Evolutionary conservation across 1,140 invertebrate species (phyloP).

Genomic region (Zaprionus nigranus): DNA sequence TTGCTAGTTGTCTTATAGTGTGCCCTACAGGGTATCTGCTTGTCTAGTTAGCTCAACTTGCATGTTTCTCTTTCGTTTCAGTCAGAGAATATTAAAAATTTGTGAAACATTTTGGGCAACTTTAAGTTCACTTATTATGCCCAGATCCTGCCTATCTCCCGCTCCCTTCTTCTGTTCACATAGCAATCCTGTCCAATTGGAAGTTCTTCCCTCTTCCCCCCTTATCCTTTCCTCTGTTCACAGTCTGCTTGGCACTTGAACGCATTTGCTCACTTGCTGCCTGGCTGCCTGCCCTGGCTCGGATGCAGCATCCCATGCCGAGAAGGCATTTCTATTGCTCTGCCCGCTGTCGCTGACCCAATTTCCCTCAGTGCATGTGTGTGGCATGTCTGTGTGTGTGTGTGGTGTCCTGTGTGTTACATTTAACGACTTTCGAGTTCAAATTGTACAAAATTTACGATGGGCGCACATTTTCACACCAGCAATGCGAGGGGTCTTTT

Average conservation of each 20-base stretch:
- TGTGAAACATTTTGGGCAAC: conserved; percentile 20
- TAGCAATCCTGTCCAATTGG: conserved; percentile 3
- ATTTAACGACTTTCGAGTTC: conserved; percentile 82
- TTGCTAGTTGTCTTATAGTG: too few species aligned
- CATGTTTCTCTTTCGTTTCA: background rate
- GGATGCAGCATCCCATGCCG: conserved; percentile 55
- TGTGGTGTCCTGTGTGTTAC: conserved; percentile 56
- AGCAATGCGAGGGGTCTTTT: conserved; percentile 48
- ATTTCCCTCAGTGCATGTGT: conserved; percentile 56
- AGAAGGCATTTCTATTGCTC: conserved; percentile 56
- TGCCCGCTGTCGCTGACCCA: conserved; percentile 56
- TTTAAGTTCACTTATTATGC: conserved; percentile 58
- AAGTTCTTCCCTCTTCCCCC: background rate
- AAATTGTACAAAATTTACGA: conserved; percentile 82
- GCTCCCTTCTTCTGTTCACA: background rate
- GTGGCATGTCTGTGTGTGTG: conserved; percentile 37
- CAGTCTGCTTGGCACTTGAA: conserved; percentile 16
- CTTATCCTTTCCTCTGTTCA: too few species aligned
- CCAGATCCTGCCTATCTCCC: conserved; percentile 8
- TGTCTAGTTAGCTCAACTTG: conserved; percentile 6
- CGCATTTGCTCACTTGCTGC: conserved; percentile 49
- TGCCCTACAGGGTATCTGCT: background rate
- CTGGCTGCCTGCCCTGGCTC: background rate
- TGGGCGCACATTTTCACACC: conserved; percentile 64
- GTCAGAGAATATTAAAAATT: conserved; percentile 19